A percentile compares a stretch with the other conserved stretches of the same genome.
Conservation (phyloP, 2,113 vertebrate species). For the Oryzias celebensis region DNA sequence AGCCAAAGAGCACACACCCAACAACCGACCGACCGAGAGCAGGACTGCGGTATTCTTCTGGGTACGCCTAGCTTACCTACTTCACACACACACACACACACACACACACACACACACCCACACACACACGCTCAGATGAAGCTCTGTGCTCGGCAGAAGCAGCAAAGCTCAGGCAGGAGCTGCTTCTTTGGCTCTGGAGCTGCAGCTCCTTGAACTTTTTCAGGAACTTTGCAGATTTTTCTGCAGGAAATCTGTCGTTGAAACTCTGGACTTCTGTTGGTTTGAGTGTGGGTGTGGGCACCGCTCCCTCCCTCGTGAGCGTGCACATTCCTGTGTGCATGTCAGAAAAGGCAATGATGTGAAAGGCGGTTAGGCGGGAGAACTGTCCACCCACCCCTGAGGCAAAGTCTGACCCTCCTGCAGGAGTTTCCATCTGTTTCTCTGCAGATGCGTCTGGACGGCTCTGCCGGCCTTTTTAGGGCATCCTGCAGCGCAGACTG, state of each 20-base stretch:
- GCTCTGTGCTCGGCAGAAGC: too few relatives aligned
- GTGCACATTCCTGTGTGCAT: conserved; percentile 22
- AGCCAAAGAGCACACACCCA: conserved; percentile 69
- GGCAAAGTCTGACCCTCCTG: neutral
- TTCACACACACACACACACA: conserved; percentile 34
- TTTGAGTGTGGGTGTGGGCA: too few relatives aligned
- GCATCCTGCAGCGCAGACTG: conserved; percentile 16
- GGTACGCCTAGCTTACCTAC: conserved; percentile 34
- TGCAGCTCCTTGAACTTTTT: too few relatives aligned
- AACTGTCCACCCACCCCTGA: conserved; percentile 32
- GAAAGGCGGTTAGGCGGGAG: conserved; percentile 24
- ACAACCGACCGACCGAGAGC: conserved; percentile 26
- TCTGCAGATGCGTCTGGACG: neutral
- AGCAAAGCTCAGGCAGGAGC: too few relatives aligned
- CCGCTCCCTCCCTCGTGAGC: conserved; percentile 38
- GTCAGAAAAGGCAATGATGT: conserved; percentile 17
- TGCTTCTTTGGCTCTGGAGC: too few relatives aligned
- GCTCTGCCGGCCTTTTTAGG: conserved; percentile 20
- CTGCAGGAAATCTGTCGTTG: too few relatives aligned
- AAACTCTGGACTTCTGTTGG: too few relatives aligned
- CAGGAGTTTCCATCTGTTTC: too few relatives aligned
- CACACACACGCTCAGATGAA: too few relatives aligned
- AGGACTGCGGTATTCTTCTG: conserved; percentile 44
- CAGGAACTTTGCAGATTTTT: too few relatives aligned
- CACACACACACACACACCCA: neutral